Conservation (phyloP, 2,113 vertebrate species). For the Okapia johnstoni region DNA sequence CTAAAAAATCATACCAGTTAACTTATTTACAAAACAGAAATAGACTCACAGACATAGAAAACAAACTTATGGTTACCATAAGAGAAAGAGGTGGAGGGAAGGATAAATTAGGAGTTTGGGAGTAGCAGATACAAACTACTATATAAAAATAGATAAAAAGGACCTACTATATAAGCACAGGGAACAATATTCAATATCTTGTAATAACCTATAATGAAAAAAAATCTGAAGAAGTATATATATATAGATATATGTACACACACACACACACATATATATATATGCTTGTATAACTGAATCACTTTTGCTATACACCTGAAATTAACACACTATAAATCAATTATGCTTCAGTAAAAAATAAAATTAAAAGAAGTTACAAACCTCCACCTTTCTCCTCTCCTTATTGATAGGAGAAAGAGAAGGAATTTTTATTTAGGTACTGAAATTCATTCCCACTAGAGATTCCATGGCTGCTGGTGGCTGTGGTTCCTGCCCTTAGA, state of each 20-base stretch:
- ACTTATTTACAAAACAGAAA: neutral
- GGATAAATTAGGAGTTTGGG: neutral
- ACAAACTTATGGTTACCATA: neutral
- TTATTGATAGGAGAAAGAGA: neutral
- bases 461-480: neutral
- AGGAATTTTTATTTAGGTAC: neutral
- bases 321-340: neutral
- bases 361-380: neutral
- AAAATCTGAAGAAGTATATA: neutral
- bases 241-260: neutral
- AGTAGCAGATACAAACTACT: neutral
- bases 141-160: neutral
- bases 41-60: neutral
- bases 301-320: neutral
- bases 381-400: neutral
- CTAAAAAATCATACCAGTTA: neutral
- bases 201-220: neutral
- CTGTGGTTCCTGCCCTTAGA: neutral
- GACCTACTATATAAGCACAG: neutral
- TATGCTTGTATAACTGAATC: neutral
- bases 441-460: neutral
- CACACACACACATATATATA: no score
- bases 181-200: neutral
- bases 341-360: neutral
- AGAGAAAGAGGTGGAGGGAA: neutral